Evolutionary conservation across 2,888 invertebrate species (phyloP).

Genomic region (Hecatera dysodea): DNA sequence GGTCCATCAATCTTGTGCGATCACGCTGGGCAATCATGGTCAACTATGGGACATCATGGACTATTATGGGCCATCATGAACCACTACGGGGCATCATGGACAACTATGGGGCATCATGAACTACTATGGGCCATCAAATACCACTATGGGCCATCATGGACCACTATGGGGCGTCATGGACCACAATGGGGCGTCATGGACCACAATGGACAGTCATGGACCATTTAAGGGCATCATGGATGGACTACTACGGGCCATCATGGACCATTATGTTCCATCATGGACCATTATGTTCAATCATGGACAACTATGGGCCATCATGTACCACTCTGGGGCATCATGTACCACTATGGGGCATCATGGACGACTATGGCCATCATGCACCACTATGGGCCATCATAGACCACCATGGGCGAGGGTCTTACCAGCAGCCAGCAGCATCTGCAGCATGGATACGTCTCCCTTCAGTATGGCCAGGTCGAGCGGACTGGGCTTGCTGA

Average conservation of each 20-base stretch:
- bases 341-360: not conserved
- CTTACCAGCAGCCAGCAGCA: slow-evolving; percentile 93
- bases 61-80: not conserved
- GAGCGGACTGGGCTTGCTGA: slow-evolving; percentile 94
- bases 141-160: not conserved
- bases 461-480: slow-evolving; percentile 96
- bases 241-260: not conserved
- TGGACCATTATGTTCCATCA: not conserved
- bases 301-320: not conserved
- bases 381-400: too few relatives aligned
- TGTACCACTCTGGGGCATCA: too few relatives aligned
- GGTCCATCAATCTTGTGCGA: too few relatives aligned
- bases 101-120: not conserved
- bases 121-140: too few relatives aligned
- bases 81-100: not conserved
- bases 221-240: not conserved
- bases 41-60: too few relatives aligned
- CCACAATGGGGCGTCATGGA: not conserved
- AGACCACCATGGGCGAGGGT: not conserved
- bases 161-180: not conserved
- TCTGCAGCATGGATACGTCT: slow-evolving; percentile 93
- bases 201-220: not conserved
- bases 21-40: too few relatives aligned
- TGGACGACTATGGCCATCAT: not conserved
- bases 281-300: not conserved